Base-by-base conservation (phyloP, 2,113 vertebrate genomes). In the Semicossyphus pulcher region DNA sequence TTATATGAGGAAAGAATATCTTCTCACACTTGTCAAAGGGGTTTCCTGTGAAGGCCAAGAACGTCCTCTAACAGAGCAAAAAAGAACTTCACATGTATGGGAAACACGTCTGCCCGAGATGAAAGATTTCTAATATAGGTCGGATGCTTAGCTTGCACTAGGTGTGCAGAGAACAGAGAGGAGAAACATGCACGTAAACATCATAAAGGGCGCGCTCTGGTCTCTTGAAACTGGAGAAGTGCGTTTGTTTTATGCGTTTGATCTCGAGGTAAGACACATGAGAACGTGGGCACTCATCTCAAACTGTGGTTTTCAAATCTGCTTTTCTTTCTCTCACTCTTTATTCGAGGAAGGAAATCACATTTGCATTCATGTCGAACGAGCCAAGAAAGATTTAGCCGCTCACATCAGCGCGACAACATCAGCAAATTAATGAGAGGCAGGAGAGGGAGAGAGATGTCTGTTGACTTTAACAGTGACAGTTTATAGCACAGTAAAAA, bases 61-160 rank as follows among this genome's bases (percentile, higher is more conserved):
- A 87, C 83, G 83, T 90, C 89, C 84, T 88, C 83, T 80, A 80
- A 83, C 73, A 54, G 39, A 28, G 62, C 60, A 45, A 69, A 58
- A 5, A 79, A 72, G 85, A 87, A 80, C 81, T 78, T 85, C 68
- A 48, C 81, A 78, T 76, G 62, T 67, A 88, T 88, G 86, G 76
- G 78, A 81, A 85, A 80, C 89, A 86, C 73, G 80, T 90, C 78
- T 69, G 76, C 53, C 59, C 42, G 5, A 86, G 86, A 92, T 91
- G 61, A 92, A 90, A 90, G 85, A 75, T 84, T 52, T 84, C 54
- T 76, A 69, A 90, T 85, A 78, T 86, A 86, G 88, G 84, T 89
- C 53, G 65, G 59, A 69, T 72, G 86, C 87, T 88, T 78, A 79
- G 69, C 74, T 87, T 81, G 86, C 89, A 82, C 74, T 68, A 7